Conservation (phyloP, 2,113 vertebrate genomes). For the Morone saxatilis region DNA sequence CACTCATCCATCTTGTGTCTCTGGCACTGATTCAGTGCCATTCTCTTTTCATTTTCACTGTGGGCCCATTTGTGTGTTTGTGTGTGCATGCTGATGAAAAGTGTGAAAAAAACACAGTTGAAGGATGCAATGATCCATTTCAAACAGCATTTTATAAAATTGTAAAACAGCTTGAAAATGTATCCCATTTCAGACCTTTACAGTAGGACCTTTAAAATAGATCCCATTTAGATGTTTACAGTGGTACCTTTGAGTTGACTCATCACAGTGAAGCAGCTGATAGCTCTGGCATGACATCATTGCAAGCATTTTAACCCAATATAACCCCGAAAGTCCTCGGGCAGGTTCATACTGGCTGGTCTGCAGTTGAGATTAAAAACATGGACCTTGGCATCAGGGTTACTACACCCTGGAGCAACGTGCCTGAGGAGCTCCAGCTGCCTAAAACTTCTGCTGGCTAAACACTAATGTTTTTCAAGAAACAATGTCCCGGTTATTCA, state of each 20-base stretch:
- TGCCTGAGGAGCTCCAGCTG: neutral
- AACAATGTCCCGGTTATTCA: neutral
- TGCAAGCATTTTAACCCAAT: neutral
- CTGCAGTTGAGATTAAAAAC: neutral
- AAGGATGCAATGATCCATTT: conserved; percentile 32
- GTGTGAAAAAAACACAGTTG: conserved; percentile 19
- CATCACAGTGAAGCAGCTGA: conserved; percentile 9
- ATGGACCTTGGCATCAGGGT: neutral
- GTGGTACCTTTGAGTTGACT: neutral
- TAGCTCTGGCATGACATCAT: neutral
- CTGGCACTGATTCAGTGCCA: conserved; percentile 41
- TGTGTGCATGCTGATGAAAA: conserved; percentile 11
- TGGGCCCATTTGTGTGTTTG: neutral
- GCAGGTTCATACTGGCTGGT: neutral
- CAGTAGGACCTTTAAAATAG: neutral
- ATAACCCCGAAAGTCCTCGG: neutral
- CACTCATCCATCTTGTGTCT: conserved; percentile 45
- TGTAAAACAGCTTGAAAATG: neutral
- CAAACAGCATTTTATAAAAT: conserved; percentile 8
- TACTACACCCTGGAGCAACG: neutral
- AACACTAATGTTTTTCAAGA: neutral
- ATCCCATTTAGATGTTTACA: conserved; percentile 39
- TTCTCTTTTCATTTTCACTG: conserved; percentile 22
- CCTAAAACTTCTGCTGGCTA: neutral
- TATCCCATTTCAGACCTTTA: conserved; percentile 23